Percentiles rank a stretch among this genome's conserved stretches.
These are phyloP conservation scores for Merodon equestris DNA, from an alignment of 2,888 invertebrate genomes.

Conservation along the genomic window DNA sequence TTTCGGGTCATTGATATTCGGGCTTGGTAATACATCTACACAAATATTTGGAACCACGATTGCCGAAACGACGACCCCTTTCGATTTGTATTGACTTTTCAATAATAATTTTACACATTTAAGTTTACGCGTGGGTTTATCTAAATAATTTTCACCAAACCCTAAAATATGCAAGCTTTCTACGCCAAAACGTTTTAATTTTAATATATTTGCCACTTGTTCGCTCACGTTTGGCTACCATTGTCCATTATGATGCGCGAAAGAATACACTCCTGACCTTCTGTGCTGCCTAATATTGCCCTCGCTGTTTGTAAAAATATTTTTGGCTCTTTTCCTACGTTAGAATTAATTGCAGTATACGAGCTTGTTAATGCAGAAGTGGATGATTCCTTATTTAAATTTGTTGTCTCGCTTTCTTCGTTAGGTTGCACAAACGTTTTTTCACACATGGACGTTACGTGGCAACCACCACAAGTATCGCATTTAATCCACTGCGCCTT, in stretches of 20 bases:
- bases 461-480: constrained; percentile 27
- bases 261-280: constrained; percentile 6
- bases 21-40: constrained; percentile 39
- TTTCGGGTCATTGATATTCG: constrained; percentile 22
- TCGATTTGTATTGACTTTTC: constrained; percentile 40
- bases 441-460: constrained; percentile 51
- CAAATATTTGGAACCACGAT: constrained; percentile 38
- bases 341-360: constrained; percentile 19
- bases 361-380: background rate
- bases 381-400: background rate
- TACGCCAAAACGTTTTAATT: background rate
- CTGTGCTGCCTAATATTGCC: constrained; percentile 39
- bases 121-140: constrained; percentile 18
- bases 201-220: constrained; percentile 26
- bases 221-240: constrained; percentile 54
- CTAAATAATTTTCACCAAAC: background rate
- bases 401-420: too few species aligned
- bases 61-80: background rate
- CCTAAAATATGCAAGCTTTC: background rate
- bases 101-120: constrained; percentile 43
- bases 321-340: constrained; percentile 3
- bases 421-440: background rate
- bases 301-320: constrained; percentile 60
- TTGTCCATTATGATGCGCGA: constrained; percentile 52
- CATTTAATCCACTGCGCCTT: constrained; percentile 42